Evolutionary conservation across 2,888 invertebrate species (phyloP).

Genomic region (Notocelia uddmanniana): DNA sequence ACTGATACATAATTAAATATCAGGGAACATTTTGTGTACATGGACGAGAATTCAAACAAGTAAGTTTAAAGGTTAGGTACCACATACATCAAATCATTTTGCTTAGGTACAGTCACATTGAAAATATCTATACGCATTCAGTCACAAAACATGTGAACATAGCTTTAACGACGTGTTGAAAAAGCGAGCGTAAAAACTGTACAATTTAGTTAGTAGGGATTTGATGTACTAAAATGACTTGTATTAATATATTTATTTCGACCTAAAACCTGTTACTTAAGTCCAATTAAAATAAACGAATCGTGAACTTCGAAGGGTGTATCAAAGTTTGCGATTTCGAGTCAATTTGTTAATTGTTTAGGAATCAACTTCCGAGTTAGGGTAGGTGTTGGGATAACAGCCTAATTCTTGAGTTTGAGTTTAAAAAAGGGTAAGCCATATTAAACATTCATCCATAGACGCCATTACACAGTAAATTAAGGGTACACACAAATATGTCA

Average conservation of each 20-base stretch:
- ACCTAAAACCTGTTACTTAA: slow-evolving; percentile 16
- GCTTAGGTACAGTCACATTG: too few species aligned
- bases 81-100: neutral
- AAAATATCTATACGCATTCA: too few species aligned
- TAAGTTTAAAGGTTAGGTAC: neutral
- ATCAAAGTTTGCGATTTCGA: slow-evolving; percentile 35
- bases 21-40: neutral
- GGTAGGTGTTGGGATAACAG: slow-evolving; percentile 12
- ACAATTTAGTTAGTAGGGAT: neutral
- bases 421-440: slow-evolving; percentile 4
- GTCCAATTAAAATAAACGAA: slow-evolving; percentile 26
- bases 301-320: slow-evolving; percentile 23
- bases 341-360: slow-evolving; percentile 33
- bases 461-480: too few species aligned
- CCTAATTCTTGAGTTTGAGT: slow-evolving; percentile 1
- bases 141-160: too few species aligned
- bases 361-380: slow-evolving; percentile 8
- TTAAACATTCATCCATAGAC: neutral
- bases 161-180: too few species aligned
- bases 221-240: neutral
- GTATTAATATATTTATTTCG: slow-evolving; percentile 1
- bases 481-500: too few species aligned
- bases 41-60: too few species aligned
- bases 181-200: too few species aligned
- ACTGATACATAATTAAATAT: too few species aligned